Conservation (phyloP, 1,140 invertebrate species). For the Drosophila pachea region DNA sequence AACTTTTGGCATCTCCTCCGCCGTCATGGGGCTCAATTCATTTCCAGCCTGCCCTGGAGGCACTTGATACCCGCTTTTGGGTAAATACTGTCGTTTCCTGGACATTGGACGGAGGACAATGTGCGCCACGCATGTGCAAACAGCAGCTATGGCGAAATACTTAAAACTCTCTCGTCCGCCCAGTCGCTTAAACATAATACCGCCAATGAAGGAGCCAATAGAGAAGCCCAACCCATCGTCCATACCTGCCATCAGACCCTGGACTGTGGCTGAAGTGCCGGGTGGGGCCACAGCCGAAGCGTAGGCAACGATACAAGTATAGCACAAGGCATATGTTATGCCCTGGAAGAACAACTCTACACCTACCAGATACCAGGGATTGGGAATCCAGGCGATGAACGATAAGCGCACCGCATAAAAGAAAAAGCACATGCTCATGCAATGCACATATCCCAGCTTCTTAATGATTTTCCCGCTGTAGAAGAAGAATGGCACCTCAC, state of each 20-base stretch:
- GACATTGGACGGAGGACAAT: conserved; percentile 69
- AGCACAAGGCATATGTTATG: conserved; percentile 88
- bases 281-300: conserved; percentile 86
- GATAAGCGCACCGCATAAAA: conserved; percentile 84
- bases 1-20: conserved; percentile 44
- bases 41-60: conserved; percentile 52
- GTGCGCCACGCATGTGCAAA: conserved; percentile 81
- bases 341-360: conserved; percentile 88
- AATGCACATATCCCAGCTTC: conserved; percentile 84
- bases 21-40: conserved; percentile 3
- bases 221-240: conserved; percentile 88
- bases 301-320: conserved; percentile 88
- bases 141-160: conserved; percentile 80
- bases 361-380: conserved; percentile 86
- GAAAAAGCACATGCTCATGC: conserved; percentile 85
- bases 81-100: conserved; percentile 65
- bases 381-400: conserved; percentile 84
- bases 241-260: conserved; percentile 90
- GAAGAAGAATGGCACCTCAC: conserved; percentile 87
- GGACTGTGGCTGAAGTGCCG: conserved; percentile 89
- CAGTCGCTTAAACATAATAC: conserved; percentile 81
- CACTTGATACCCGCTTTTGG: conserved; percentile 60
- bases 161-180: conserved; percentile 81
- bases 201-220: conserved; percentile 83
- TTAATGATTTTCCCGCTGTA: conserved; percentile 86